Evolutionary conservation across 2,113 vertebrate genomes (phyloP).

Genomic region (Raphicerus campestris): DNA sequence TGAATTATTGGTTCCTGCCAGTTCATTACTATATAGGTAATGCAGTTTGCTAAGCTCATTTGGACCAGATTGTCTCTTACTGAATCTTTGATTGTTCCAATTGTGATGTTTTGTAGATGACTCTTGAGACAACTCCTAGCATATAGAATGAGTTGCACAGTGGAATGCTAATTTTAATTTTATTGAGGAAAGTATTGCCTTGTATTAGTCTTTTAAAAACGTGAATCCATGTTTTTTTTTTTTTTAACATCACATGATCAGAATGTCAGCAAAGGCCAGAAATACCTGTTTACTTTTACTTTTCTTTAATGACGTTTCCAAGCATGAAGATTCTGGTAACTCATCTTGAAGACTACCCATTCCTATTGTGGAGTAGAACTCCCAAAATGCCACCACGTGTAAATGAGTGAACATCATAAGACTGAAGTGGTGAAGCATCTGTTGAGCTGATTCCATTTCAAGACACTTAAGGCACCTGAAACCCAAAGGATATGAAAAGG

Average conservation of each 20-base stretch:
- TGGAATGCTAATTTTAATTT: neutral
- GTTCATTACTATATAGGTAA: neutral
- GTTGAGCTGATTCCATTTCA: neutral
- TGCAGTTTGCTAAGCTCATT: neutral
- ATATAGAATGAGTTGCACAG: neutral
- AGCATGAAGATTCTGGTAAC: neutral
- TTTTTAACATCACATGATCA: neutral
- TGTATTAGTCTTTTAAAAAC: neutral
- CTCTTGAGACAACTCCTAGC: neutral
- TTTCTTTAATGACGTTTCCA: neutral
- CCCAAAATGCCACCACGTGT: neutral
- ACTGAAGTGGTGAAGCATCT: neutral
- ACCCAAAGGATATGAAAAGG: neutral
- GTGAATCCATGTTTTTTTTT: neutral
- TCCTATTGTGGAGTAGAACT: neutral
- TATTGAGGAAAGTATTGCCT: neutral
- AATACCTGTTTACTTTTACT: neutral
- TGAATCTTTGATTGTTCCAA: conserved; percentile 1
- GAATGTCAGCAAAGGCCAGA: neutral
- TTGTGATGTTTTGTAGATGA: neutral
- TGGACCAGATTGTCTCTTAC: neutral
- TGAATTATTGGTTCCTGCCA: neutral
- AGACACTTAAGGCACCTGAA: neutral
- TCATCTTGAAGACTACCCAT: neutral
- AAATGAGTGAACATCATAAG: neutral